Conservation (phyloP, 2,888 invertebrate genomes). For the Neoitamus cyanurus region DNA sequence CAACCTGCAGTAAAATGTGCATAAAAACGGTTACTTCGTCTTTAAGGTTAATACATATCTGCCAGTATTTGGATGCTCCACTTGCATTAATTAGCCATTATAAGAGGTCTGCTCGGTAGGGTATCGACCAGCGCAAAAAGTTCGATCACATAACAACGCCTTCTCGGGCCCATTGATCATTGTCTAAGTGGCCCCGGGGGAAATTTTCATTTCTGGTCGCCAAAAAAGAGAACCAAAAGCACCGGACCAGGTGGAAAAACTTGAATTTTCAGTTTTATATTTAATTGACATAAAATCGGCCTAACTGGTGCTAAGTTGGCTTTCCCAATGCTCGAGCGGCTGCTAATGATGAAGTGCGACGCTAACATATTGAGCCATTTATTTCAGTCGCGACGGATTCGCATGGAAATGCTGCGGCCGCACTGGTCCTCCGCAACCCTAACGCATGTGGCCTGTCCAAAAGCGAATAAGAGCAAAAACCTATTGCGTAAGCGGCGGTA, state of each 20-base stretch:
- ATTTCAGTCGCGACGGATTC: not conserved
- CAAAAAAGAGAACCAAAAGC: not conserved
- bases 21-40: too few species aligned
- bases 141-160: not conserved
- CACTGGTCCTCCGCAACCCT: not conserved
- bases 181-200: not conserved
- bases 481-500: not conserved
- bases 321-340: not conserved
- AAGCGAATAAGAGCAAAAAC: not conserved
- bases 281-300: conserved; percentile 24
- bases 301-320: not conserved
- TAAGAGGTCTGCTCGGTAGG: not conserved
- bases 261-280: conserved; percentile 21
- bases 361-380: not conserved
- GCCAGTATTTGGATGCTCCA: not conserved
- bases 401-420: not conserved
- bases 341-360: not conserved
- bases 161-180: conserved; percentile 2
- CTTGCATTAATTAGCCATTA: not conserved
- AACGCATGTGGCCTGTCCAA: not conserved
- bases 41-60: too few species aligned
- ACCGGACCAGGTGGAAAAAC: conserved; percentile 10
- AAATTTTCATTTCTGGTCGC: conserved; percentile 2
- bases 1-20: too few species aligned
- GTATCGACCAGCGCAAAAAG: not conserved